phyloP scores from a whole-genome alignment of 2,113 vertebrate genomes.

The Galemys pyrenaicus region DNA sequence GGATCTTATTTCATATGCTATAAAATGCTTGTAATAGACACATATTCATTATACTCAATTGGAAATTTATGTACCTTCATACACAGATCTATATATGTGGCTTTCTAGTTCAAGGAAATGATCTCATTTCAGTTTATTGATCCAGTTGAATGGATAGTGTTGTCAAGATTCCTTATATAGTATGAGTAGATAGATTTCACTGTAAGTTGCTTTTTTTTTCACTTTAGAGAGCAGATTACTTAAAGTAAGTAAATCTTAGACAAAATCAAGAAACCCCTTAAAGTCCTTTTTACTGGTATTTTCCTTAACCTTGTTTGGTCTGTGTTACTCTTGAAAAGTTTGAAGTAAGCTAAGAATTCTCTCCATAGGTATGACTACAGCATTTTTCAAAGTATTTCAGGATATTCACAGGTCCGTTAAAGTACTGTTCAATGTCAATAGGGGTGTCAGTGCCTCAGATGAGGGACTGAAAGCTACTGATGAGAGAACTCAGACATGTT shows the following conservation, averaged over 20 bases:
- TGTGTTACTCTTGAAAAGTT: background rate
- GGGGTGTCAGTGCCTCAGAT: background rate
- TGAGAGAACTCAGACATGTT: background rate
- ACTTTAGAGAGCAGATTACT: background rate
- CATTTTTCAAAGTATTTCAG: background rate
- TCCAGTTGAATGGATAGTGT: background rate
- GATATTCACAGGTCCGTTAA: background rate
- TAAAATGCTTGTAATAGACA: background rate
- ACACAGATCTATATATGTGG: background rate
- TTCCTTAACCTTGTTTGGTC: background rate
- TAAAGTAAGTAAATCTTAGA: background rate
- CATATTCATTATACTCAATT: background rate
- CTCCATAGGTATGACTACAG: rapidly evolving
- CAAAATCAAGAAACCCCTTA: background rate
- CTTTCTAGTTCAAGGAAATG: background rate
- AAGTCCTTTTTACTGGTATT: background rate
- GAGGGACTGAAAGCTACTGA: background rate
- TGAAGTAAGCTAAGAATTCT: background rate
- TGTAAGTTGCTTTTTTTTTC: background rate
- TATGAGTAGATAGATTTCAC: background rate
- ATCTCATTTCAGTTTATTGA: background rate
- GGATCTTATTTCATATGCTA: background rate
- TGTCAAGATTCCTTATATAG: background rate
- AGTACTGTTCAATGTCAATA: no score
- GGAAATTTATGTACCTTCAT: background rate